Evolutionary conservation across 2,113 vertebrate species (phyloP).

Genomic region (Takifugu bimaculatus): DNA sequence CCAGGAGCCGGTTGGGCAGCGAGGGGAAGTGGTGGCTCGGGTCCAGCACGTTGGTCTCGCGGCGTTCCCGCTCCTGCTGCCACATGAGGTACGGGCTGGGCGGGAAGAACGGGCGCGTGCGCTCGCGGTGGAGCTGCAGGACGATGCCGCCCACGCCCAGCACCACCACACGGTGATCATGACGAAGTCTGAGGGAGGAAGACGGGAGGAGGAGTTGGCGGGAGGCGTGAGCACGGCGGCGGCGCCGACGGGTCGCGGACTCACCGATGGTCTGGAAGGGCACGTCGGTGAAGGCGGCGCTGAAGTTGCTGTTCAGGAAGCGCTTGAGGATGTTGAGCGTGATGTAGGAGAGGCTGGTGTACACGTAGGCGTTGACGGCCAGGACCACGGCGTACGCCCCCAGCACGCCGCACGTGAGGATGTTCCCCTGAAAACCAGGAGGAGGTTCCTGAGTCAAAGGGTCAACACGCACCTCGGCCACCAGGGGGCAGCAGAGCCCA

Average conservation of each 20-base stretch:
- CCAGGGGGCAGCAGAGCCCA: conserved; percentile 2
- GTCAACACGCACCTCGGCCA: no score
- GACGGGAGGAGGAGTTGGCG: background rate
- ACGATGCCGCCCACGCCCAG: conserved; percentile 79
- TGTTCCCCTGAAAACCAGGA: conserved; percentile 81
- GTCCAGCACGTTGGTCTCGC: conserved; percentile 92
- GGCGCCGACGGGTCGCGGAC: conserved; percentile 14
- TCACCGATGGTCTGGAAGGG: conserved; percentile 88
- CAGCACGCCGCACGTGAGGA: conserved; percentile 80
- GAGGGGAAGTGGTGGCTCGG: conserved; percentile 90
- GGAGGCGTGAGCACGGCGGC: background rate
- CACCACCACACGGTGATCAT: conserved; percentile 83
- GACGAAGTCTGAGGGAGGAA: conserved; percentile 77
- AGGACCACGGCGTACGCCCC: conserved; percentile 84
- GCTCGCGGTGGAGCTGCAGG: conserved; percentile 84
- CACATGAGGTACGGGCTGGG: conserved; percentile 89
- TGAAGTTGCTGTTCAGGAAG: conserved; percentile 81
- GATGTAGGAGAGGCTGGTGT: conserved; percentile 90
- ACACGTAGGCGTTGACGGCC: conserved; percentile 82
- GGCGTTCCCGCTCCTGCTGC: conserved; percentile 85
- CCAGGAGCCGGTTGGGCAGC: conserved; percentile 77
- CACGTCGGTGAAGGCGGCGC: conserved; percentile 75
- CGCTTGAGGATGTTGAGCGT: conserved; percentile 86
- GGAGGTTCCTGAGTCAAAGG: no score
- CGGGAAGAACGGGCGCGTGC: conserved; percentile 80